Evolutionary conservation across 2,113 vertebrate species (phyloP).

Genomic region (Conger conger): DNA sequence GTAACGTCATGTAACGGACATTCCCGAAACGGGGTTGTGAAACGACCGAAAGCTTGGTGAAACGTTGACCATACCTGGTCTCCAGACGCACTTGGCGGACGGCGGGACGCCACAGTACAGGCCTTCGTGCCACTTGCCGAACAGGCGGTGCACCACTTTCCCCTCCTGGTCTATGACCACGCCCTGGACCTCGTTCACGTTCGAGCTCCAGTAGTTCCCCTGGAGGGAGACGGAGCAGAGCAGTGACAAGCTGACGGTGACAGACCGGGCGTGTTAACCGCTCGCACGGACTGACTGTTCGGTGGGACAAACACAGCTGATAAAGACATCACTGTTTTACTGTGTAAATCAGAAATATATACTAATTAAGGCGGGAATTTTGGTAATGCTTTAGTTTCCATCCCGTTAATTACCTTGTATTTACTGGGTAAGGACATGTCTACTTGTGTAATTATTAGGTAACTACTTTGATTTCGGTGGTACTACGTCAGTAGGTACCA

Average conservation of each 20-base stretch:
- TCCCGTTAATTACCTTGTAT: too few species aligned
- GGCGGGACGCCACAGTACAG: constrained; percentile 92
- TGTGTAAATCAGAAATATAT: background rate
- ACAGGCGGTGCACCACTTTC: constrained; percentile 91
- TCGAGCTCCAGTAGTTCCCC: constrained; percentile 99
- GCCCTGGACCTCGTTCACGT: constrained; percentile 94
- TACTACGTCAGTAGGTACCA: too few species aligned
- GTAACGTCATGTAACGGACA: too few species aligned
- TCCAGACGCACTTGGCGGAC: constrained; percentile 96
- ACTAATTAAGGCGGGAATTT: background rate
- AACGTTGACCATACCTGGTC: constrained; percentile 76
- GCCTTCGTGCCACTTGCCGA: constrained; percentile 98
- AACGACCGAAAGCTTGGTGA: background rate
- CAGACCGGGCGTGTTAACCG: background rate
- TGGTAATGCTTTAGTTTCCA: background rate
- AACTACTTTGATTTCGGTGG: too few species aligned
- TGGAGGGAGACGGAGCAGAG: constrained; percentile 45
- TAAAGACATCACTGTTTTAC: background rate
- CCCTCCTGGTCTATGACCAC: constrained; percentile 97
- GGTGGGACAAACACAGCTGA: background rate
- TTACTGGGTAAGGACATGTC: too few species aligned
- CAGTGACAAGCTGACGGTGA: background rate
- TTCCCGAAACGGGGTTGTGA: background rate
- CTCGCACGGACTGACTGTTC: background rate
- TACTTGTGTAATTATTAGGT: too few species aligned